Evolutionary conservation across 2,113 vertebrate species (phyloP).

Genomic region (Microcebus tavaratra): DNA sequence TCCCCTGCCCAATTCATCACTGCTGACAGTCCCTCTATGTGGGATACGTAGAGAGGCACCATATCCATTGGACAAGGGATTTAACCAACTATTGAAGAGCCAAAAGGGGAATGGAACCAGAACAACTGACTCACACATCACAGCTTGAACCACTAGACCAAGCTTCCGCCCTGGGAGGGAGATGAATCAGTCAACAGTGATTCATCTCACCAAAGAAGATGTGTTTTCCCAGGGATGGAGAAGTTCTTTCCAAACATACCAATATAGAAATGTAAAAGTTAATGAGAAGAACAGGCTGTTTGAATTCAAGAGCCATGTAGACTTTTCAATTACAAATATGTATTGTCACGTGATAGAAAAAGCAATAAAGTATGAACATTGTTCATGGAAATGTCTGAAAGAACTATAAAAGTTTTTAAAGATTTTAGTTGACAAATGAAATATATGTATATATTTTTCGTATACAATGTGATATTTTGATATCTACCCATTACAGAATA

Average conservation of each 20-base stretch:
- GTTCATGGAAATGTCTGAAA: slow-evolving; percentile 33
- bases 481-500: background rate
- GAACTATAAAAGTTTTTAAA: background rate
- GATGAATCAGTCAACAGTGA: slow-evolving; percentile 76
- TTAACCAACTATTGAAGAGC: slow-evolving; percentile 51
- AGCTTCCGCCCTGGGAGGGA: slow-evolving; percentile 67
- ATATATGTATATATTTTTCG: background rate
- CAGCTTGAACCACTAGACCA: slow-evolving; percentile 72
- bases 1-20: background rate
- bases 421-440: background rate
- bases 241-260: slow-evolving; percentile 61
- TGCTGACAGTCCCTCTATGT: background rate
- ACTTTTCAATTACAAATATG: background rate
- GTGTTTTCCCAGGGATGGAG: slow-evolving; percentile 48
- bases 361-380: background rate
- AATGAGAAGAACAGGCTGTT: slow-evolving; percentile 56
- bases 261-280: slow-evolving; percentile 40
- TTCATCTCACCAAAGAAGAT: slow-evolving; percentile 70
- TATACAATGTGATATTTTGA: background rate
- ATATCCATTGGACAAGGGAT: slow-evolving; percentile 28
- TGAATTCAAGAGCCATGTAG: slow-evolving; percentile 28
- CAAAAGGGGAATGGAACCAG: slow-evolving; percentile 32
- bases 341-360: background rate
- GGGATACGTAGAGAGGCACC: background rate
- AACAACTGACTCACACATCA: slow-evolving; percentile 75